Evolutionary conservation across 1,140 invertebrate species (phyloP), one percentile per base, ranked within the genome.

Genomic region (Ips typographus): DNA sequence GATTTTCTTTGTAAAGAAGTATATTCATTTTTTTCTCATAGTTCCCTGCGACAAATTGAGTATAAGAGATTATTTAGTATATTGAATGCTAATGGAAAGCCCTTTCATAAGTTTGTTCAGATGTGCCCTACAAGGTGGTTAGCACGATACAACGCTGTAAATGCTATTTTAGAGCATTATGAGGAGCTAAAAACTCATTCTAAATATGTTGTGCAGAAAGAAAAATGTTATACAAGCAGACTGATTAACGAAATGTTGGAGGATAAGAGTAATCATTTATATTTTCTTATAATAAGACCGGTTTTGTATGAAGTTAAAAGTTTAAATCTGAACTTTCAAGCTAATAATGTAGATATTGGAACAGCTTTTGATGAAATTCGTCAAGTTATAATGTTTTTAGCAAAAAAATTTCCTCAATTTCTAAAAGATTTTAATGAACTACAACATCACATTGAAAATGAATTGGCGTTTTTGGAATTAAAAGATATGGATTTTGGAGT

Each of bases 11-110:
- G 51, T 36, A 53, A 36, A 53, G 51, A 53, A 36, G 36, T 53
- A 53, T 53, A 53, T 53, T 8, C 22, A 53, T 53, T 6, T 6
- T 53, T 53, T 36, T 53, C 51, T 53, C 5, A 53, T 53, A 53
- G 51, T 36, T 6, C 6, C 51, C 5, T 36, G 1, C 6, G 51
- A 53, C 5, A 36, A 22, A 22, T 22, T 22, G 22, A 22, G 22
- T 22, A 22, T 22, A 8, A 53, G 4, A 8, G 51, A 36, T 4
- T 53, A 53, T 53, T 5, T 47, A 5, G 4, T n/a, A 47, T 47
- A 47, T 47, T 47, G n/a, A 47, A 47, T 47, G 22, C 22, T 22
- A 22, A 22, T 22, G 22, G 22, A 22, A 22, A 22, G 44, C 4
- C n/a, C n/a, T n/a, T n/a, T n/a, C 44, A 47, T n/a, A 47, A 47